Base-by-base conservation (phyloP, 2,888 invertebrate species). In the Sphecodes monilicornis region DNA sequence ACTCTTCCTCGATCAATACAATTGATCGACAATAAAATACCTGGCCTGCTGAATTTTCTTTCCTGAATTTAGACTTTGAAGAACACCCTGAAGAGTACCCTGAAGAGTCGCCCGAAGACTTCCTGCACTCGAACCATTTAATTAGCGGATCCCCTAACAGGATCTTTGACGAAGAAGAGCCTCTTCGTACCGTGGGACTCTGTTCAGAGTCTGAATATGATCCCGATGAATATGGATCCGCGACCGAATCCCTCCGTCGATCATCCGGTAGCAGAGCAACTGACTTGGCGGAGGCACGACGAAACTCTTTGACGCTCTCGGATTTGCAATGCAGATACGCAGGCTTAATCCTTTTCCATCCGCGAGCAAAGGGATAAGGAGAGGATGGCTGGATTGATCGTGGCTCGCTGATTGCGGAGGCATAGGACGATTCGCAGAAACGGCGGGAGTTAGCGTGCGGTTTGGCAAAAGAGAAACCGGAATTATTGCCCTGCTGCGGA, bases 381-480 rank as follows among this genome's bases (percentile, higher is more conserved):
- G 54, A 22, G 50, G 39, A 26, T 22, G 64, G 46, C 32, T 13
- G 16, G 43, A 8, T 22, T 32, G 72, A 81, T 68, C 81, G 74
- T 66, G 46, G 72, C 46, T 29, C 29, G 43, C 41, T 69, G 83
- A 83, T 82, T 79, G 79, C 76, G 54, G 57, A 64, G 71, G 57
- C 71, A 68, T 71, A 64, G 76, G 41, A 29, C 43, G 43, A 79
- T 66, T 29, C 32, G 71, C 43, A 76, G 70, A 76, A 82, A 66
- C 54, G 76, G 18, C 69, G 41, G 43, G 41, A 66, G 76, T 74
- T 87, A 57, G 57, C 71, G 86, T 85, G 86, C 84, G 79, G 87
- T 86, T 86, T 71, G 86, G 81, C 80, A 76, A 75, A 81, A 87
- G 72, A 80, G 85, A 90, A 90, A 89, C 90, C 89, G 89, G 90